These are phyloP conservation scores for Cryptosula pallasiana DNA, from an alignment of 2,888 invertebrate species.

Conservation along the genomic window DNA sequence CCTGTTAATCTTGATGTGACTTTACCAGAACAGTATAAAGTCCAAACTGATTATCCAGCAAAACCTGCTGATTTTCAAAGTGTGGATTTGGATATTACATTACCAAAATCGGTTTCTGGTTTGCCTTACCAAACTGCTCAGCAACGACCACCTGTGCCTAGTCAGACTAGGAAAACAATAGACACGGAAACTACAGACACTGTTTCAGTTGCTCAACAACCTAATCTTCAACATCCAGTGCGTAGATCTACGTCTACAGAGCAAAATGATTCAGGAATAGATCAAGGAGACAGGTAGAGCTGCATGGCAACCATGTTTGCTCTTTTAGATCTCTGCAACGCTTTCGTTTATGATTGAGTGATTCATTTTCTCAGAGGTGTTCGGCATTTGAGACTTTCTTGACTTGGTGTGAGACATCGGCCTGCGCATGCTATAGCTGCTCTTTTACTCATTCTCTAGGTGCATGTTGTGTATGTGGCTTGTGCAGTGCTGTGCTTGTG, in stretches of 20 bases:
- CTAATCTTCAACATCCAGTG: not conserved
- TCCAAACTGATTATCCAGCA: not conserved
- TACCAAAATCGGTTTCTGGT: not conserved
- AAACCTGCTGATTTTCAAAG: not conserved
- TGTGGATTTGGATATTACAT: not conserved
- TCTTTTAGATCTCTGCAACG: not conserved
- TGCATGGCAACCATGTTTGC: not conserved
- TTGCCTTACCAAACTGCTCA: not conserved
- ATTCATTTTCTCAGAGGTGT: too few relatives aligned
- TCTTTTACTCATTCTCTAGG: not conserved
- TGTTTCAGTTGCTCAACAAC: not conserved
- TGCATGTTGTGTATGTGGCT: too few relatives aligned
- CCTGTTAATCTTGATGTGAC: not conserved
- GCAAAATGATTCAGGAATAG: constrained; percentile 19
- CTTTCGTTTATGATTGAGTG: too few relatives aligned
- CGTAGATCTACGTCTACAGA: constrained; percentile 5
- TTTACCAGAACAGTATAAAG: not conserved
- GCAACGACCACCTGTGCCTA: not conserved
- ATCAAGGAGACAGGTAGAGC: constrained; percentile 22
- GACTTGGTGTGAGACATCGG: not conserved
- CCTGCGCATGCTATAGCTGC: not conserved
- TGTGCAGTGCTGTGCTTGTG: too few relatives aligned
- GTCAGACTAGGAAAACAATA: not conserved
- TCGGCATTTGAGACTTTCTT: not conserved
- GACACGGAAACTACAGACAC: not conserved